Percentiles rank a stretch among this genome's conserved stretches.
Evolutionary conservation across 2,113 vertebrate species (phyloP).

Genomic region (Cheilinus undulatus): DNA sequence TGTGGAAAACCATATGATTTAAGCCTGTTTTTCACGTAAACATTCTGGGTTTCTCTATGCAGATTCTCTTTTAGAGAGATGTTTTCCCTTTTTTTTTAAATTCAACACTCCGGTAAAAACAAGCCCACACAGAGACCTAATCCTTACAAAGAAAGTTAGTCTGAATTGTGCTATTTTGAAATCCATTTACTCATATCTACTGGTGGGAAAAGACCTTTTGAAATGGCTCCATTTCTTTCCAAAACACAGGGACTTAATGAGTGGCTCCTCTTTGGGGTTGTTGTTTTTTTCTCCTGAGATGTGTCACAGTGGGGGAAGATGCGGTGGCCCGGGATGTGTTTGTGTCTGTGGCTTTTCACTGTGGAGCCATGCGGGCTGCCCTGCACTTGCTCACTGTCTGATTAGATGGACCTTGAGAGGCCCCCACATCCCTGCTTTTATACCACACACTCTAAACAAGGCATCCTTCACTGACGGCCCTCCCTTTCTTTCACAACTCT

Average conservation of each 20-base stretch:
- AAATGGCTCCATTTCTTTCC: neutral
- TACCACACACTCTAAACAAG: constrained; percentile 4
- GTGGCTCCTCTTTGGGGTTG: constrained; percentile 20
- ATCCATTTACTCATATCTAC: constrained; percentile 19
- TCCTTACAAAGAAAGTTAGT: constrained; percentile 30
- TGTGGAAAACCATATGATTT: constrained; percentile 23
- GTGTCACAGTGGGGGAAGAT: constrained; percentile 48
- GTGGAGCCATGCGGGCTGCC: constrained; percentile 29
- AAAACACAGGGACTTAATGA: constrained; percentile 15
- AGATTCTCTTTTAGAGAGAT: constrained; percentile 9
- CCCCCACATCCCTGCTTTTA: neutral
- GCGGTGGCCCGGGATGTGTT: constrained; percentile 41
- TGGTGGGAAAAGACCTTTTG: no score
- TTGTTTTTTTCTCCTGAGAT: constrained; percentile 40
- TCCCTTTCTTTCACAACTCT: neutral
- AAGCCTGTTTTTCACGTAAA: constrained; percentile 27
- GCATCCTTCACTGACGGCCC: neutral
- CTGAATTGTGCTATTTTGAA: constrained; percentile 12
- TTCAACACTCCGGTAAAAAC: constrained; percentile 10
- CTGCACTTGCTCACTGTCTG: constrained; percentile 37
- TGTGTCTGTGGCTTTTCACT: constrained; percentile 46
- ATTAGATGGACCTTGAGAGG: constrained; percentile 29
- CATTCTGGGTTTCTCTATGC: constrained; percentile 14
- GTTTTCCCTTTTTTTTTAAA: constrained; percentile 6
- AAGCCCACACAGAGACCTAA: constrained; percentile 23